These are phyloP conservation scores for Morelia viridis DNA, from an alignment of 2,797 vertebrate genomes.

Conservation along the genomic window DNA sequence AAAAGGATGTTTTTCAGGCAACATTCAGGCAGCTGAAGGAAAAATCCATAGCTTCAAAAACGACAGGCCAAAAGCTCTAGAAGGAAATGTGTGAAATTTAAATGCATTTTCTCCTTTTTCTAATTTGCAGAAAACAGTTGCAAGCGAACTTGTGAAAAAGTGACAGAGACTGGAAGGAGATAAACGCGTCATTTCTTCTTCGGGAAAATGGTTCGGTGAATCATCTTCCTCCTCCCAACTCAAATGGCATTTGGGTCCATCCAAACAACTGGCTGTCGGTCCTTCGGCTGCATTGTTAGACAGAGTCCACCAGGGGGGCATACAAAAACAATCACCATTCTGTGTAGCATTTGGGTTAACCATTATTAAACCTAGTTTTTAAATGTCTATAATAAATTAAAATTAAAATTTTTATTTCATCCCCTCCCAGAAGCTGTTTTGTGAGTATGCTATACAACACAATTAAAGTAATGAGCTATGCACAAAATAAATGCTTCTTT, in stretches of 20 bases:
- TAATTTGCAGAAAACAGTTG: neutral
- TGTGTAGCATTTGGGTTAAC: neutral
- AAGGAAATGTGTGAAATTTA: neutral
- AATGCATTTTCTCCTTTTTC: neutral
- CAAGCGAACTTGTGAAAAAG: neutral
- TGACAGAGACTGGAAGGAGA: neutral
- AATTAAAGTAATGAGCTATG: neutral
- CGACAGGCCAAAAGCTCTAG: neutral
- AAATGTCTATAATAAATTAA: neutral
- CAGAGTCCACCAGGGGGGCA: slow-evolving; percentile 29
- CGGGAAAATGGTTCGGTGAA: neutral
- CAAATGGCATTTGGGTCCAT: neutral
- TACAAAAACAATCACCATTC: slow-evolving; percentile 2
- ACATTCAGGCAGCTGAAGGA: neutral
- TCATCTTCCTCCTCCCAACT: too few species aligned
- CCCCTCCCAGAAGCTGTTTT: neutral
- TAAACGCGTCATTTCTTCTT: neutral
- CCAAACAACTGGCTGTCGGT: neutral
- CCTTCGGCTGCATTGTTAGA: neutral
- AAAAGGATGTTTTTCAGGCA: neutral
- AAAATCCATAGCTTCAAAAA: neutral
- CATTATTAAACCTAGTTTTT: neutral
- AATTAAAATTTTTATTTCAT: neutral
- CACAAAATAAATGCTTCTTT: neutral
- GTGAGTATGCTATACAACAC: neutral